Evolutionary conservation across 2,797 vertebrate genomes (phyloP).

Genomic region (Miichthys miiuy): DNA sequence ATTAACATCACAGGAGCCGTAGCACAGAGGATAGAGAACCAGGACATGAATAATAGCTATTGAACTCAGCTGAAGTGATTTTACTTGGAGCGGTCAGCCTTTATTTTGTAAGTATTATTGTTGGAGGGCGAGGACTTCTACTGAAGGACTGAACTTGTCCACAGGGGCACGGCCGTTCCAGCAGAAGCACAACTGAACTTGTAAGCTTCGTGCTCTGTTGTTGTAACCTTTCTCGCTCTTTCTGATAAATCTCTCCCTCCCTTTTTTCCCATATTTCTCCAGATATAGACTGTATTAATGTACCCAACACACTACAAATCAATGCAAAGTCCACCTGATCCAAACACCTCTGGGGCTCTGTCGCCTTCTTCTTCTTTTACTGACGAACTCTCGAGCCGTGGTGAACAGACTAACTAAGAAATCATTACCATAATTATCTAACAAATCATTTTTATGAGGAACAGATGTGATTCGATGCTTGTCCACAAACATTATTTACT

Average conservation of each 20-base stretch:
- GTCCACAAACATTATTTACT: slow-evolving; percentile 67
- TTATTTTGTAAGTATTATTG: slow-evolving; percentile 89
- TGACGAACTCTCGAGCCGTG: slow-evolving; percentile 51
- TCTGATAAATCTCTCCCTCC: slow-evolving; percentile 55
- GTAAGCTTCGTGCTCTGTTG: slow-evolving; percentile 82
- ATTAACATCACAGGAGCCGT: slow-evolving; percentile 84
- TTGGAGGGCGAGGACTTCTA: slow-evolving; percentile 83
- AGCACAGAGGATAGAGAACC: slow-evolving; percentile 70
- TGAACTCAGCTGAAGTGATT: slow-evolving; percentile 87
- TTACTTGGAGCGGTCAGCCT: slow-evolving; percentile 87
- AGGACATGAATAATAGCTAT: slow-evolving; percentile 85
- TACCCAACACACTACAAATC: slow-evolving; percentile 33
- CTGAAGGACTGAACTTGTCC: slow-evolving; percentile 85
- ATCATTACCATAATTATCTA: slow-evolving; percentile 78
- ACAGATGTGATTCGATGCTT: slow-evolving; percentile 77
- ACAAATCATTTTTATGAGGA: slow-evolving; percentile 74
- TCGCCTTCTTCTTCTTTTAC: slow-evolving; percentile 20
- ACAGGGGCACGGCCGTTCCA: slow-evolving; percentile 82
- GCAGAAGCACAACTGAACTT: slow-evolving; percentile 85
- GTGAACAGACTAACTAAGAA: slow-evolving; percentile 73
- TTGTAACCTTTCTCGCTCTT: slow-evolving; percentile 81
- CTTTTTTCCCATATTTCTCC: slow-evolving; percentile 35
- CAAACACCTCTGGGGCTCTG: slow-evolving; percentile 41
- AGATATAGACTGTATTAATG: slow-evolving; percentile 9
- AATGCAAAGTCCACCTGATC: slow-evolving; percentile 40